Conservation (phyloP, 2,888 invertebrate species). For the Nemurella pictetii region DNA sequence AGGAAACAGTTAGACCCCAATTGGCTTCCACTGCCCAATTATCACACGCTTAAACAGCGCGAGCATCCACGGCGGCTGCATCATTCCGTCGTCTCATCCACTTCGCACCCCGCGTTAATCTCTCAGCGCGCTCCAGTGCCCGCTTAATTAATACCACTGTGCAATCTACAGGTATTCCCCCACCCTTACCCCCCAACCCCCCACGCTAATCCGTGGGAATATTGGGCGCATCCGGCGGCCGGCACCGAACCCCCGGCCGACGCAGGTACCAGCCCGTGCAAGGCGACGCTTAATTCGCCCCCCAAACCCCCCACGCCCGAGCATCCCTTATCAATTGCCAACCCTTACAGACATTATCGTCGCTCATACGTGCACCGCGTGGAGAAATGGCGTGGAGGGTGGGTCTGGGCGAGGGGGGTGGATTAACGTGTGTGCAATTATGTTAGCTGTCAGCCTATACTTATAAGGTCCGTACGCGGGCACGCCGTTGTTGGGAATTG, state of each 20-base stretch:
- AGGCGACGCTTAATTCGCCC: background rate
- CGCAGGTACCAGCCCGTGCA: background rate
- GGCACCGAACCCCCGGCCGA: background rate
- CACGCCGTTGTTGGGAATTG: background rate
- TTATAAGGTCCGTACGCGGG: background rate
- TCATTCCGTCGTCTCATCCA: slow-evolving; percentile 26
- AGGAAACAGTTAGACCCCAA: too few relatives aligned
- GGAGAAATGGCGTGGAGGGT: background rate
- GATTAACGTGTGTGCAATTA: background rate
- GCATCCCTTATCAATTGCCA: background rate
- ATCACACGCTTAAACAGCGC: background rate
- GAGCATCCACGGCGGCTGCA: background rate
- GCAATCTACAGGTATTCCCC: slow-evolving; percentile 29
- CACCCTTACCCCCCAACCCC: background rate
- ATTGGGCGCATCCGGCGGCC: background rate
- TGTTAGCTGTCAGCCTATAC: background rate
- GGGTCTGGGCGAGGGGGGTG: background rate
- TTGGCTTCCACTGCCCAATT: background rate
- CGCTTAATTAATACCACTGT: slow-evolving; percentile 19
- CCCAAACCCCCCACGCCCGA: background rate
- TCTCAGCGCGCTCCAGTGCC: background rate
- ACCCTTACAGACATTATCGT: background rate
- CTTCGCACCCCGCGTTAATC: background rate
- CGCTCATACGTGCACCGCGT: background rate
- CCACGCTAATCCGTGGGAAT: background rate